A percentile compares a stretch with the other conserved stretches of the same genome.
Evolutionary conservation across 2,113 vertebrate genomes (phyloP).

Genomic region (Hippopotamus amphibius): DNA sequence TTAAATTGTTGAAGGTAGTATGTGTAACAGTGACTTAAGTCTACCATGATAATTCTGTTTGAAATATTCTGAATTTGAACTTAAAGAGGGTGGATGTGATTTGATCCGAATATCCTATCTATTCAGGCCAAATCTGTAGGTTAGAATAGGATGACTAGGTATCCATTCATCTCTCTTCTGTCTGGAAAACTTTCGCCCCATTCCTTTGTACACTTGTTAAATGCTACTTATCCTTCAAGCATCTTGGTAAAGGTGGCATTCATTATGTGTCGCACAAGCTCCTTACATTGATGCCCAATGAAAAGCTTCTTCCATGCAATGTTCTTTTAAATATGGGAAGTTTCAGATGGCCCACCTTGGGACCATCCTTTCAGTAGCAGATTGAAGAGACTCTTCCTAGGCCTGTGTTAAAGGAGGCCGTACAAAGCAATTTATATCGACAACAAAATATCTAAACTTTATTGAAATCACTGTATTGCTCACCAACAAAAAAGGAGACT

Average conservation of each 20-base stretch:
- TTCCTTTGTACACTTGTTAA: slow-evolving; percentile 29
- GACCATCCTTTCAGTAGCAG: not conserved
- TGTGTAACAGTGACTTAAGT: not conserved
- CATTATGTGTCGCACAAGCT: not conserved
- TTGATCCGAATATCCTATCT: not conserved
- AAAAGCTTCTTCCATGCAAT: slow-evolving; percentile 14
- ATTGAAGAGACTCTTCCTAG: slow-evolving; percentile 18
- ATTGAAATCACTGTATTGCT: slow-evolving; percentile 60
- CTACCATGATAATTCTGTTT: not conserved
- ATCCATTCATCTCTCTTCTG: not conserved
- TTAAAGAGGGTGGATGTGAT: not conserved
- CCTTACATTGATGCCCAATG: not conserved
- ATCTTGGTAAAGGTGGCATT: not conserved
- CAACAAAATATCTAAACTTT: slow-evolving; percentile 54
- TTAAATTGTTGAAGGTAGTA: not conserved
- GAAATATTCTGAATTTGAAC: not conserved
- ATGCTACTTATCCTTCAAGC: not conserved
- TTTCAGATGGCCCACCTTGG: slow-evolving; percentile 23
- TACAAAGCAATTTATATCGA: slow-evolving; percentile 44
- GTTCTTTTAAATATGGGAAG: slow-evolving; percentile 14
- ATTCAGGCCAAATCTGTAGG: not conserved
- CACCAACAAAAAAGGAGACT: slow-evolving; percentile 1
- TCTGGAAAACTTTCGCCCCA: not conserved
- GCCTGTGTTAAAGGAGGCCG: not conserved
- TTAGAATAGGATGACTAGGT: not conserved